These are phyloP conservation scores for Rotaria magnacalcarata DNA, from an alignment of 2,888 invertebrate genomes.

Conservation along the genomic window DNA sequence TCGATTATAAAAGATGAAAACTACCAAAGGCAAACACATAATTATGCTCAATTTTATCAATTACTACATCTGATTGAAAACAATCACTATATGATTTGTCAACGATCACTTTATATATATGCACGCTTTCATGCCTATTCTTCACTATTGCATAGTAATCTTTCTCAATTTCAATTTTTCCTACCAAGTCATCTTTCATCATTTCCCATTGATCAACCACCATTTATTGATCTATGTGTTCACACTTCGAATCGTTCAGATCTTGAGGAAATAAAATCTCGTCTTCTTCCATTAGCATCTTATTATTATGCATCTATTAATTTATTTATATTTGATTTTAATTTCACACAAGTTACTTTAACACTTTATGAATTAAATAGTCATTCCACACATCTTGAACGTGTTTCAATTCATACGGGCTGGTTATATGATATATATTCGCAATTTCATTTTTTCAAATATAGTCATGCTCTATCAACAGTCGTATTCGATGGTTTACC, in stretches of 20 bases:
- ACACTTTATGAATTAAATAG: not conserved
- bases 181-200: not conserved
- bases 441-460: conserved; percentile 1
- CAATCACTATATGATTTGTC: not conserved
- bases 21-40: no score
- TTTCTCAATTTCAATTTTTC: not conserved
- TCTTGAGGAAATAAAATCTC: not conserved
- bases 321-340: conserved; percentile 18
- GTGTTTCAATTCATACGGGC: conserved; percentile 2
- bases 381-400: not conserved
- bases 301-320: not conserved
- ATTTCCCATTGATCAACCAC: not conserved
- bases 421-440: not conserved
- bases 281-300: not conserved
- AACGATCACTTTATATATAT: conserved; percentile 6
- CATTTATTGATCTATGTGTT: conserved; percentile 7
- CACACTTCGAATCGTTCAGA: not conserved
- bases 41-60: not conserved
- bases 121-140: not conserved
- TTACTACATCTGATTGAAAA: not conserved
- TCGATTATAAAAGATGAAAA: not conserved
- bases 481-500: not conserved
- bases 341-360: not conserved
- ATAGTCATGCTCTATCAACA: not conserved
- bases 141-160: not conserved